These are phyloP conservation scores for Rissa tridactyla DNA, from an alignment of 2,113 vertebrate species.

Conservation along the genomic window DNA sequence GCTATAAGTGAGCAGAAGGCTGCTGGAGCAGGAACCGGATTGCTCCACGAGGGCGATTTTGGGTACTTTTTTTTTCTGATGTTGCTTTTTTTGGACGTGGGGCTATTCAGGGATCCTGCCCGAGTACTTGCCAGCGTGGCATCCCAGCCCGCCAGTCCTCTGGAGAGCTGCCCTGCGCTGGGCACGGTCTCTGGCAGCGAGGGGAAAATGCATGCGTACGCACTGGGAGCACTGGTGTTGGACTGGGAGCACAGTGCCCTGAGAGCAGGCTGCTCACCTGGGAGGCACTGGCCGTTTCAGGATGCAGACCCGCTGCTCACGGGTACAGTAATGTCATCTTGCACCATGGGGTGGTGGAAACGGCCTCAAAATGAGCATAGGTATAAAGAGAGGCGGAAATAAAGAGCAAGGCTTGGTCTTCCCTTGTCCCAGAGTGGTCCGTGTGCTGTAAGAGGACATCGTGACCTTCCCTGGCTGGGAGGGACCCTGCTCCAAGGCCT, in stretches of 20 bases:
- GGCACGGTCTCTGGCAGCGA: not conserved
- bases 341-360: not conserved
- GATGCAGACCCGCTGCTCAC: not conserved
- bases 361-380: not conserved
- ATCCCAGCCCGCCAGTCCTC: not conserved
- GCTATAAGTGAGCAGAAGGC: not conserved
- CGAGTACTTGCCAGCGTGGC: not conserved
- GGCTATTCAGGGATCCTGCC: not conserved
- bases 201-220: accelerated
- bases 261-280: not conserved
- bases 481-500: not conserved
- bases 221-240: not conserved
- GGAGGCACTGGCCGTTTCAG: not conserved
- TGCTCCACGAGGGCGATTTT: not conserved
- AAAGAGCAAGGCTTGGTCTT: not conserved
- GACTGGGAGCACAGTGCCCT: not conserved
- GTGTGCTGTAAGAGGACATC: not conserved
- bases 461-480: not conserved
- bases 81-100: not conserved
- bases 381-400: not conserved
- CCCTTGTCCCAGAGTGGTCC: not conserved
- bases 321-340: not conserved
- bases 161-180: not conserved
- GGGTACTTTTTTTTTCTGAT: not conserved
- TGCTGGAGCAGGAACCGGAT: not conserved